These are phyloP conservation scores for Peromyscus leucopus DNA, from an alignment of 2,113 vertebrate genomes.

Conservation along the genomic window DNA sequence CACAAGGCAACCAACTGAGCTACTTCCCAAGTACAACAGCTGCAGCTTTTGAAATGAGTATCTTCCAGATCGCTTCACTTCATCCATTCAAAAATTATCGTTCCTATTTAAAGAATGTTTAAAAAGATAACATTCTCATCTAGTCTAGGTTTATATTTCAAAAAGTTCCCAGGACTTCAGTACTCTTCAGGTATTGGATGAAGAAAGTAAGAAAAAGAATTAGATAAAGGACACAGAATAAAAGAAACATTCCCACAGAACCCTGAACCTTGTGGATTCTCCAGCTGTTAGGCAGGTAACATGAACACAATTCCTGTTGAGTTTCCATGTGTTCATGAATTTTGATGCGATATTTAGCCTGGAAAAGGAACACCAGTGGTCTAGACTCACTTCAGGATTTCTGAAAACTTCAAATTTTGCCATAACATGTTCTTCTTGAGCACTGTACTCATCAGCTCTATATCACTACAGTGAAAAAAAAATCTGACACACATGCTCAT, in stretches of 20 bases:
- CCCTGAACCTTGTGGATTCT: neutral
- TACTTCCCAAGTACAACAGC: neutral
- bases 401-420: neutral
- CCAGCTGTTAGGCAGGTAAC: neutral
- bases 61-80: neutral
- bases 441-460: neutral
- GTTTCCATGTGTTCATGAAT: neutral
- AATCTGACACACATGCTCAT: neutral
- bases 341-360: neutral
- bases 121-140: neutral
- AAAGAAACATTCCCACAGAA: neutral
- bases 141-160: neutral
- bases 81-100: neutral
- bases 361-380: neutral
- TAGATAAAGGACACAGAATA: neutral
- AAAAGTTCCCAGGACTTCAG: neutral
- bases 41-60: neutral
- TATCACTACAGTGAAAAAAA: neutral
- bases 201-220: neutral
- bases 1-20: neutral
- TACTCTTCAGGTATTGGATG: neutral
- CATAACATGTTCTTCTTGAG: neutral
- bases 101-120: slow-evolving; percentile 13
- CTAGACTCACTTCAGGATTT: neutral
- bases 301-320: neutral